Evolutionary conservation across 2,888 invertebrate genomes (phyloP), one percentile per base, ranked within the genome.

Genomic region (Drosophila borborema): DNA sequence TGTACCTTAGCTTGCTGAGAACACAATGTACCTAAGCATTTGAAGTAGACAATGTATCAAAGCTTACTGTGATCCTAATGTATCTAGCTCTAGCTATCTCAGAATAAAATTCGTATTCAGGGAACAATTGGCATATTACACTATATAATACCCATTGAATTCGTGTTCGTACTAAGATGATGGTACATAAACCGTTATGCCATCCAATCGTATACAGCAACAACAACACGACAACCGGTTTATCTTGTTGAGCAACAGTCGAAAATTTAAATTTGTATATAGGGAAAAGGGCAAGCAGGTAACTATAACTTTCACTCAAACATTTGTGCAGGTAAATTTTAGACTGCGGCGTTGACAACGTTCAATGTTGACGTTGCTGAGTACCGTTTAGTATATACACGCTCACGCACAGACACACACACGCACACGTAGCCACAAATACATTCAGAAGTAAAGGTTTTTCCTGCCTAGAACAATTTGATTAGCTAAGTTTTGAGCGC

Each of bases 231-330:
- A 54, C 49, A 20, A 78, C 77, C 72, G 80, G 77, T 77, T 77
- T 77, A 55, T 36, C 58, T 28, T 59, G 65, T 66, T 74, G 45
- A 51, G 34, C n/a, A 51, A 40, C 41, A 51, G 73, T 48, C 54
- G 14, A 40, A 54, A 54, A 63, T 56, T 61, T 51, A 68, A 41
- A 41, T 55, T 20, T 64, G 43, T 70, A 43, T 54, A 18, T 60
- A 60, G 45, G 56, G 53, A 66, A 67, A 64, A 72, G 72, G 78
- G 81, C 80, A 72, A 72, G 77, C 80, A 72, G 61, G 53, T 72
- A 51, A 58, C 55, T 54, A 72, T 38, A 82, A 86, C 86, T 88
- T 88, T 84, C 86, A 82, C 82, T 77, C 49, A 73, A 82, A 82
- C 48, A 28, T 46, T 43, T 62, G 70, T 62, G 63, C 72, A 80